These are phyloP conservation scores for Nannoperca australis DNA, from an alignment of 2,797 vertebrate species.

Conservation along the genomic window DNA sequence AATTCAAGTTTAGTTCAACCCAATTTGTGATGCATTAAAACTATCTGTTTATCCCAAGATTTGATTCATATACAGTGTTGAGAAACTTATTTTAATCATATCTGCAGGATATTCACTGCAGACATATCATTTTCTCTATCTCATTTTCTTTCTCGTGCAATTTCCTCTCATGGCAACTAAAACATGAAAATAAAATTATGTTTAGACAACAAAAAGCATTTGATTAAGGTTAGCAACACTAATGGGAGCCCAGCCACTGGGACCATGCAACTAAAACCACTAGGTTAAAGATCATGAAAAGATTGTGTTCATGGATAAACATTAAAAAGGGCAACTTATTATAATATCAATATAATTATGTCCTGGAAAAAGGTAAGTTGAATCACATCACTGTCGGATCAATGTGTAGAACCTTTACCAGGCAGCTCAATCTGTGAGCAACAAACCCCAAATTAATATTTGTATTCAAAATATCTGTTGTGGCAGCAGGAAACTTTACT, in stretches of 20 bases:
- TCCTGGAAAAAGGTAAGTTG: background rate
- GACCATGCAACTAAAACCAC: background rate
- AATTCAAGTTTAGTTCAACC: background rate
- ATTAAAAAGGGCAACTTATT: background rate
- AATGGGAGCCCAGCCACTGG: background rate
- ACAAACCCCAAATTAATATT: background rate
- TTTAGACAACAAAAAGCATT: background rate
- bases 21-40: background rate
- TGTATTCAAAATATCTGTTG: background rate
- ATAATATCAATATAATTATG: background rate
- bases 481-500: background rate
- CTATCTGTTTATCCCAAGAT: too few species aligned
- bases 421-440: background rate
- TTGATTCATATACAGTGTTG: too few species aligned
- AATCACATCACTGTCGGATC: background rate
- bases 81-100: too few species aligned
- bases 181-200: background rate
- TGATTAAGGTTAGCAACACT: background rate
- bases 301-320: background rate
- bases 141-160: background rate
- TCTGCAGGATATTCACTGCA: background rate
- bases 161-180: background rate
- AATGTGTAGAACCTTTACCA: background rate
- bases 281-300: background rate
- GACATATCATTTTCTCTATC: background rate